Conservation (phyloP, 2,797 vertebrate species). For the Hoplostethus mediterraneus region DNA sequence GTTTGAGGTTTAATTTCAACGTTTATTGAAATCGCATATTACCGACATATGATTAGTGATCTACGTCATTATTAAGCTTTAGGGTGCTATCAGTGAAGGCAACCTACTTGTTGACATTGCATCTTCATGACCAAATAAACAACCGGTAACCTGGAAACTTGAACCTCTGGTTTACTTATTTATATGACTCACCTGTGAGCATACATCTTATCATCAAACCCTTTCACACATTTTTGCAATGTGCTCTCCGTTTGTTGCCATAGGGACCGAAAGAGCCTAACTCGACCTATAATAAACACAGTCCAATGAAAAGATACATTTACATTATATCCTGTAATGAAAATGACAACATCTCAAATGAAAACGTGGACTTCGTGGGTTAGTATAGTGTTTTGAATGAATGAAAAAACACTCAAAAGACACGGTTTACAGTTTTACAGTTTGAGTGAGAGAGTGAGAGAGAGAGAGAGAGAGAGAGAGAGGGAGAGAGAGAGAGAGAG, state of each 20-base stretch:
- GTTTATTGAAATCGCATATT: too few species aligned
- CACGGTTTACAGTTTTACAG: background rate
- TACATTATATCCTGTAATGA: background rate
- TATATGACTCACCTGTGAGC: slow-evolving; percentile 47
- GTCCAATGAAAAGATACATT: background rate
- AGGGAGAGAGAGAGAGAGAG: background rate
- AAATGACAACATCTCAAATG: background rate
- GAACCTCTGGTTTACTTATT: slow-evolving; percentile 33
- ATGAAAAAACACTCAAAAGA: background rate
- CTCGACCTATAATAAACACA: slow-evolving; percentile 3
- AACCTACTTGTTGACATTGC: slow-evolving; percentile 52
- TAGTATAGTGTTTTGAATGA: background rate
- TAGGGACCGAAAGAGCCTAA: slow-evolving; percentile 3
- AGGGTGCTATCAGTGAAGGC: background rate
- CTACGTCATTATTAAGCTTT: too few species aligned
- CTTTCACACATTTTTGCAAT: background rate
- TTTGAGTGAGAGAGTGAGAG: background rate
- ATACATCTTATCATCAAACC: slow-evolving; percentile 30
- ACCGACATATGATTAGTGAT: too few species aligned
- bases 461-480: slow-evolving; percentile 1
- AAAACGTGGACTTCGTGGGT: background rate
- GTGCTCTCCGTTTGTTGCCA: slow-evolving; percentile 35
- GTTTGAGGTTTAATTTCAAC: too few species aligned
- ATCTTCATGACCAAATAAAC: slow-evolving; percentile 22
- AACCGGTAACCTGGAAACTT: slow-evolving; percentile 25